Evolutionary conservation across 1,140 invertebrate genomes (phyloP), one percentile per base, ranked within the genome.

Genomic region (Glomeris maerens): DNA sequence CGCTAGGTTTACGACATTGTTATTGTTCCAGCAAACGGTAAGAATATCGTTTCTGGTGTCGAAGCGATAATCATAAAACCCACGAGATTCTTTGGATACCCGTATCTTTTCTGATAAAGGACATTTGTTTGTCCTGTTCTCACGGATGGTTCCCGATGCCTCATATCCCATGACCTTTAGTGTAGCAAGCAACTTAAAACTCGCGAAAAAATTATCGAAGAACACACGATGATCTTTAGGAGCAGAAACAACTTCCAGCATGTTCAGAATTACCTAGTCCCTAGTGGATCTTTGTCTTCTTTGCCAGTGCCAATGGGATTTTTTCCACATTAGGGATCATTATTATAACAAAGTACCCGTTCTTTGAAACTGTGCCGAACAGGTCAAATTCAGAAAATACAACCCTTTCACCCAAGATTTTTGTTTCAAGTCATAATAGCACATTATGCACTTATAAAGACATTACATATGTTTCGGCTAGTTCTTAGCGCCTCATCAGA

Each of bases 1-100:
- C 17, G 45, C 53, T 21, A 59, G 4, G 50, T 52, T 4, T 59
- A 52, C n/a, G 29, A 54, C 47, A 49, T 31, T 62, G 49, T 58
- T 58, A 41, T 60, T 57, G 38, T 61, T 55, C 59, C 60, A 62
- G 25, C 42, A 39, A 20, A 48, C 25, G 21, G 21, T 3, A 27
- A 48, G 5, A 10, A 48, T 48, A 36, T 48, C 36, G 26, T 26
- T 49, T 25, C 27, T 21, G 21, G 25, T 26, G 23, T 49, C 38
- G 10, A 49, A 7, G 13, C 13, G 7, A 39, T 40, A 49, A 21
- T 49, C 47, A 41, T 41, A 49, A 4, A 5, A 4, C 4, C 20
- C 47, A 40, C 31, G 39, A n/a, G 13, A 3, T 22, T 41, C 26
- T 23, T 41, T 41, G 25, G 22, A 25, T 23, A 49, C 14, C 10